A percentile compares a stretch with the other conserved stretches of the same genome.
phyloP scores from a whole-genome alignment of 2,888 invertebrate species.

The Flexamia atlantica region DNA sequence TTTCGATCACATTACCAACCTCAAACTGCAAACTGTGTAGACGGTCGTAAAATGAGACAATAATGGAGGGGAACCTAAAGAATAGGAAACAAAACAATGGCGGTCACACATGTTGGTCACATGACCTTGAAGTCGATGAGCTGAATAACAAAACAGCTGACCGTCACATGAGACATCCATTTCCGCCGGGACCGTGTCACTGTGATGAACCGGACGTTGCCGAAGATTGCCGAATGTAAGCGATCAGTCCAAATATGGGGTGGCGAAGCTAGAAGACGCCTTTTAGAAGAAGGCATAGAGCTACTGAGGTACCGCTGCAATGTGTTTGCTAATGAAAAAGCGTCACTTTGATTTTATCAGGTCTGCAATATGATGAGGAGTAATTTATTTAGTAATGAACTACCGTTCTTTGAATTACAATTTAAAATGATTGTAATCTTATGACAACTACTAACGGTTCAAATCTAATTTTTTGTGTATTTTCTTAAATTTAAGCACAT shows the following conservation, averaged over 20 bases:
- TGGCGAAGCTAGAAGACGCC: not conserved
- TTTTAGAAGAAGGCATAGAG: too few species aligned
- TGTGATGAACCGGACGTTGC: slow-evolving; percentile 2
- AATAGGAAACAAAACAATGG: slow-evolving; percentile 25
- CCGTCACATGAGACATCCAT: slow-evolving; percentile 5
- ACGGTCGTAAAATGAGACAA: slow-evolving; percentile 13
- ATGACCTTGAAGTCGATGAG: slow-evolving; percentile 10
- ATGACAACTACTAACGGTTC: too few species aligned
- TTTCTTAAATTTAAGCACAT: too few species aligned
- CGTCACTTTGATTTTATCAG: too few species aligned
- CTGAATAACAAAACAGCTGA: slow-evolving; percentile 42
- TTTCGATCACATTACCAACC: not conserved
- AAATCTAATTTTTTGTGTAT: too few species aligned
- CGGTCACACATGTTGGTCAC: not conserved
- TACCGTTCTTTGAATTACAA: too few species aligned
- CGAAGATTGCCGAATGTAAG: not conserved
- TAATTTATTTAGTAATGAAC: too few species aligned
- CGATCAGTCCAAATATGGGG: not conserved
- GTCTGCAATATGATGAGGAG: too few species aligned
- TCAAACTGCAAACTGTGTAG: not conserved
- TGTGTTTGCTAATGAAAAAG: too few species aligned
- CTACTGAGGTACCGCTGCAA: too few species aligned
- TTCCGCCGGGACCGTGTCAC: slow-evolving; percentile 43
- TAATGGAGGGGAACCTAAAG: slow-evolving; percentile 11
- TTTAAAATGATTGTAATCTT: too few species aligned